phyloP scores from a whole-genome alignment of 2,888 invertebrate species.

The Phorcus lineatus region DNA sequence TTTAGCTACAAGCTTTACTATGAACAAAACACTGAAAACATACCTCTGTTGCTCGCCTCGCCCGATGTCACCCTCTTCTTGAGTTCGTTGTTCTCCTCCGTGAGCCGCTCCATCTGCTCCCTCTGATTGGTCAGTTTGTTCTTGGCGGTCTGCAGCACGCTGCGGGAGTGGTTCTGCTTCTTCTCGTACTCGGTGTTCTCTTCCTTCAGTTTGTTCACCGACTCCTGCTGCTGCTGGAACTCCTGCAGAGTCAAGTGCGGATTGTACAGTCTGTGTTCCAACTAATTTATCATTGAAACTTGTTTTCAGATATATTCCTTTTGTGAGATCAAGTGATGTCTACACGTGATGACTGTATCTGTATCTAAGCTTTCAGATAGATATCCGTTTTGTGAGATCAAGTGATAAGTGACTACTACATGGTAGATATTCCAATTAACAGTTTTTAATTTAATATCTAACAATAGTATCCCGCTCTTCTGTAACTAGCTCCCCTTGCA shows the following conservation, averaged over 20 bases:
- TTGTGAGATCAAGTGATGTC: too few species aligned
- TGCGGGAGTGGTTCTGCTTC: slow-evolving; percentile 57
- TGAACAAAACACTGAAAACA: not conserved
- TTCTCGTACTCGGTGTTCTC: slow-evolving; percentile 51
- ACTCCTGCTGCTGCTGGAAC: slow-evolving; percentile 27
- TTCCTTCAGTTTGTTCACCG: slow-evolving; percentile 36
- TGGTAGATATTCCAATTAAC: too few species aligned
- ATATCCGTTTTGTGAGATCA: too few species aligned
- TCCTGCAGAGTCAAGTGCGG: not conserved
- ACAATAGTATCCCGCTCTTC: too few species aligned
- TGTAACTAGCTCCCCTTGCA: too few species aligned
- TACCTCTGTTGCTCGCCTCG: slow-evolving; percentile 22
- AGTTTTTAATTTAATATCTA: too few species aligned
- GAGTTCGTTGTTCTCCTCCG: slow-evolving; percentile 78
- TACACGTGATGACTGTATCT: too few species aligned
- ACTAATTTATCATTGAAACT: too few species aligned
- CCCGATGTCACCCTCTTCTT: slow-evolving; percentile 79
- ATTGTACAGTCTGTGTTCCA: too few species aligned
- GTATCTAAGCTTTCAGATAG: too few species aligned
- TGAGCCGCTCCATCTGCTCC: slow-evolving; percentile 61
- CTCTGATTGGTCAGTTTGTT: slow-evolving; percentile 64
- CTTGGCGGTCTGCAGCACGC: slow-evolving; percentile 59
- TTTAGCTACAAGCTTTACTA: not conserved
- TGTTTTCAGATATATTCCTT: too few species aligned
- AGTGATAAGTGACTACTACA: too few species aligned